Evolutionary conservation across 2,888 invertebrate species (phyloP).

Genomic region (Leptarthrus brevirostris): DNA sequence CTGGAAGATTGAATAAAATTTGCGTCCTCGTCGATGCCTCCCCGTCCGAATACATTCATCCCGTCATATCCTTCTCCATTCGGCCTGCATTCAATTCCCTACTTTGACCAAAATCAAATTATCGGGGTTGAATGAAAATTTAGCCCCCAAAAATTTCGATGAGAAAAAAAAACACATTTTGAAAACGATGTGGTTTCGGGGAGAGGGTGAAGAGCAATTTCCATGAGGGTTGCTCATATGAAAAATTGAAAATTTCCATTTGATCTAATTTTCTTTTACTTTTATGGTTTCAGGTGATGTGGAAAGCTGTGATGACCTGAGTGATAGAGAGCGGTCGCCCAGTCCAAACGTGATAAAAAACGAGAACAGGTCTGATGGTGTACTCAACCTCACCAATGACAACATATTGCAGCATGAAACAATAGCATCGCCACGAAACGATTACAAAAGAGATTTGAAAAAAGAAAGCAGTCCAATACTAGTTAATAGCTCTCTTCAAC

Average conservation of each 20-base stretch:
- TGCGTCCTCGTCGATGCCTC: constrained; percentile 58
- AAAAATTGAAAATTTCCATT: constrained; percentile 65
- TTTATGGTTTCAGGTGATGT: constrained; percentile 60
- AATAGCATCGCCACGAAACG: neutral
- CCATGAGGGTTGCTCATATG: constrained; percentile 54
- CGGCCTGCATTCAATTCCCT: constrained; percentile 54
- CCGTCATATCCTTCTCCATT: constrained; percentile 1
- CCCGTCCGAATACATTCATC: neutral
- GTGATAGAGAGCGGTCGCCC: constrained; percentile 55
- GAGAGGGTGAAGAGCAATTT: constrained; percentile 25
- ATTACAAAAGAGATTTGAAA: constrained; percentile 54
- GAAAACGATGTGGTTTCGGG: too few species aligned
- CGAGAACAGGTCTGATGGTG: constrained; percentile 14
- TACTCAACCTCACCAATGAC: constrained; percentile 47
- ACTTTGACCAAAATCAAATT: constrained; percentile 58
- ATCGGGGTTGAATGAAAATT: constrained; percentile 58
- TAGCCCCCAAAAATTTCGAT: constrained; percentile 48
- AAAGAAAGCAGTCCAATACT: constrained; percentile 3
- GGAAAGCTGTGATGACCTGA: constrained; percentile 57
- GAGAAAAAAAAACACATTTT: constrained; percentile 31
- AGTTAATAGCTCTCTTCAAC: constrained; percentile 13
- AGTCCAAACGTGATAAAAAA: constrained; percentile 44
- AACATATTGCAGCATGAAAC: constrained; percentile 23
- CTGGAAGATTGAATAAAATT: constrained; percentile 67
- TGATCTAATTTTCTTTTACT: constrained; percentile 52